Evolutionary conservation across 2,888 invertebrate species (phyloP).

Genomic region (Luffia ferchaultella): DNA sequence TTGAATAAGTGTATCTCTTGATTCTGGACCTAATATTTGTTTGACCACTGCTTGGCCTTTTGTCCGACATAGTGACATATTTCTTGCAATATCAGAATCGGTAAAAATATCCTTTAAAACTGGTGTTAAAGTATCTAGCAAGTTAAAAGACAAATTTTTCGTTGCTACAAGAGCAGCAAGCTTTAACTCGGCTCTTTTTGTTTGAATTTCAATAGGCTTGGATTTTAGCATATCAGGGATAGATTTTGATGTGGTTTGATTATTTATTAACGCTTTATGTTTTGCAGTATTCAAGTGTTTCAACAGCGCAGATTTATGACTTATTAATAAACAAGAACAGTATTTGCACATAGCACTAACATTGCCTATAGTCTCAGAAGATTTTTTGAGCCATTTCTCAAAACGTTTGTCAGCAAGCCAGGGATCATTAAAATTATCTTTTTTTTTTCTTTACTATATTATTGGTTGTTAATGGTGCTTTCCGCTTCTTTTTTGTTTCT

Average conservation of each 20-base stretch:
- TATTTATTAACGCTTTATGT: too few relatives aligned
- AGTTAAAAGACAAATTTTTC: constrained; percentile 2
- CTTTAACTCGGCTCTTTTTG: constrained; percentile 4
- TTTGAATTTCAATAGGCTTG: constrained; percentile 1
- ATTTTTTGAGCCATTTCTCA: too few relatives aligned
- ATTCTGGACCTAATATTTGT: constrained; percentile 2
- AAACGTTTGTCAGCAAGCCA: too few relatives aligned
- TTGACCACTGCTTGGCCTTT: constrained; percentile 1
- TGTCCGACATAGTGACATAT: constrained; percentile 4
- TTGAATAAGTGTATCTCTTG: constrained; percentile 3
- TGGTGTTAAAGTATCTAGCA: constrained; percentile 3
- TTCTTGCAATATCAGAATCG: constrained; percentile 4
- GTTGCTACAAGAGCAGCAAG: constrained; percentile 3
- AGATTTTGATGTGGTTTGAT: constrained; percentile 4
- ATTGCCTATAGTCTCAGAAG: too few relatives aligned
- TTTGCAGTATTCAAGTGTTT: too few relatives aligned
- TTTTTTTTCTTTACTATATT: too few relatives aligned
- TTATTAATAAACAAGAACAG: too few relatives aligned
- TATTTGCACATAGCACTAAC: too few relatives aligned
- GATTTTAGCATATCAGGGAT: constrained; percentile 1
- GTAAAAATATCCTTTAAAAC: constrained; percentile 2
- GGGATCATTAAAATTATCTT: too few relatives aligned
- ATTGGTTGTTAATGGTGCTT: too few relatives aligned
- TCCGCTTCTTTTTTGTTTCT: too few relatives aligned
- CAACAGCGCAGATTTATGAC: too few relatives aligned